Conservation (phyloP, 2,113 vertebrate genomes). For the Paralichthys olivaceus region DNA sequence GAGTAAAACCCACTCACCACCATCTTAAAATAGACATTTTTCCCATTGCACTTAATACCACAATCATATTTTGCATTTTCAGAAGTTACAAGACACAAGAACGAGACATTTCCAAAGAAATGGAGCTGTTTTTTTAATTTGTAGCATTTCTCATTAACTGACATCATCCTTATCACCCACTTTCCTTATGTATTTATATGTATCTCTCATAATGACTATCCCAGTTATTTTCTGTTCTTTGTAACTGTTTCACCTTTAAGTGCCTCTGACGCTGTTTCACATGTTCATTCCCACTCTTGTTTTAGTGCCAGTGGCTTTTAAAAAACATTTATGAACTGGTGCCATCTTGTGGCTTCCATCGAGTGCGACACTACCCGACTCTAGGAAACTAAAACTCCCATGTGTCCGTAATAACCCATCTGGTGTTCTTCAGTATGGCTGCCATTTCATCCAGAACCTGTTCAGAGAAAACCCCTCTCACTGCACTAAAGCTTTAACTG, state of each 20-base stretch:
- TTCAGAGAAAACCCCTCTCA: neutral
- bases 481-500: conserved; percentile 26
- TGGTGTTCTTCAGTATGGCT: neutral
- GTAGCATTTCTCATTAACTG: neutral
- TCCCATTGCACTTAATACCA: too few relatives aligned
- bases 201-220: neutral
- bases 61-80: conserved; percentile 6
- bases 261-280: conserved; percentile 66
- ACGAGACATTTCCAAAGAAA: neutral
- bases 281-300: conserved; percentile 48
- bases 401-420: neutral
- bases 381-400: neutral
- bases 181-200: neutral
- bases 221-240: conserved; percentile 10
- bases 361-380: neutral
- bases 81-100: neutral
- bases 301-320: conserved; percentile 22
- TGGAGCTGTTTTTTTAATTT: too few relatives aligned
- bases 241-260: conserved; percentile 64
- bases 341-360: conserved; percentile 43
- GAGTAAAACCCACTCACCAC: neutral
- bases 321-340: neutral
- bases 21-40: neutral
- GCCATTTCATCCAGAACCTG: neutral
- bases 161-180: neutral